Evolutionary conservation across 92 coral and sea anemone genomes (phyloP), one percentile per base, ranked within the genome.

Genomic region (Epizoanthus illoricatus): DNA sequence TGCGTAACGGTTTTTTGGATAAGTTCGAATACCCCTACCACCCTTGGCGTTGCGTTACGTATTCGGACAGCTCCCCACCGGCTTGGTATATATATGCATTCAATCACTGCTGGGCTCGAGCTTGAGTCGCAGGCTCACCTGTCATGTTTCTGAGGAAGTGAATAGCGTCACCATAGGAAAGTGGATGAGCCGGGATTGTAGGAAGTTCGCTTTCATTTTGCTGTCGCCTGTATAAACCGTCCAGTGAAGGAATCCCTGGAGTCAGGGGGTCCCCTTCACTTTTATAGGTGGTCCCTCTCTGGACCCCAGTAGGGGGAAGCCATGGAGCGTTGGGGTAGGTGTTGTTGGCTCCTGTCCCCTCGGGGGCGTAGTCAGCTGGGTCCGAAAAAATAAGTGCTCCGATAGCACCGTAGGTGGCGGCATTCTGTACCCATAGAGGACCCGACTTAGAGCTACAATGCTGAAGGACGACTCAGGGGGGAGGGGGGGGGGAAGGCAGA

Each of bases 251-350:
- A 9, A 87, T 73, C 5, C 94, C 98, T 5, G 97, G 97, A 39
- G 98, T 95, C 65, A 90, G 93, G 18, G 98, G 98, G 84, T 95
- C 98, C 19, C 98, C 98, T 4, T 13, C 60, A 8, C 87, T 93
- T 2, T 87, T 89, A 49, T 76, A 95, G 36, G 94, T 71, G 0
- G 98, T 86, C 6, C 98, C 98, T 71, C 98, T 82, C 69, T 95
- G 98, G 9, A 88, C 97, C 57, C 95, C 98, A 39, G 90, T 91
- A 19, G 95, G 67, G 18, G 98, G 96, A 36, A 95, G 86, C 91
- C 93, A 95, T 15, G 92, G 92, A 1, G 94, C 83, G 65, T 93
- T 76, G 18, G 95, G 95, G 52, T 91, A 95, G 19, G 92, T 88
- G 20, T 90, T 65, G 19, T 88, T 73, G 4, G 80, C 85, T 0